Base-by-base conservation (phyloP, 2,113 vertebrate genomes). In the Scortum barcoo region DNA sequence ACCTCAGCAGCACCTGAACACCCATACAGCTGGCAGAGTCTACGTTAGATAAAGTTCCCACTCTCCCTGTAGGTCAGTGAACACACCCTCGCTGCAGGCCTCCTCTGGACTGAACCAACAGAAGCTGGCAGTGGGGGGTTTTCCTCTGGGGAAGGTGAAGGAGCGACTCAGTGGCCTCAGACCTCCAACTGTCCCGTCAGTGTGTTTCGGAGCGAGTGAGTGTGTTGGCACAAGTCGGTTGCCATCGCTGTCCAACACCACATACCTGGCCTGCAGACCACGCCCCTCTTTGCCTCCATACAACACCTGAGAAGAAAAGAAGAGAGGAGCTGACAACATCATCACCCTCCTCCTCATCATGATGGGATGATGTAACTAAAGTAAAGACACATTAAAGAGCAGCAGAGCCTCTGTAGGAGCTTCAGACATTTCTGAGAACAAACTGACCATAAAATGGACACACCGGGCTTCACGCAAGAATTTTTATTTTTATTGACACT, bases 21-120 rank as follows among this genome's bases (percentile, higher is more conserved):
- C 97, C 97, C 24, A 94, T 96, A 0, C 74, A 94, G 87, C 97
- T 98, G 92, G 97, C 90, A 94, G n/a, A 98, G 6, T 6, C 33
- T 60, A 20, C 5, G 5, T 12, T 68, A 4, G 5, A 69, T 28
- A 69, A 72, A 72, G 7, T 1, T 78, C 76, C 75, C 57, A 53
- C 57, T n/a, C 50, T 38, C 16, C 10, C 16, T 14, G 38, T 5
- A 11, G 33, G 22, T 50, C 65, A 38, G 61, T 57, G 40, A 85
- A 65, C 96, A 87, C 74, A 97, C 97, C 97, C 24, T 94, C 96
- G 0, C 74, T 94, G 87, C 97, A 98, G 92, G 97, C 90, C 65
- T 90, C 40, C 0, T 91, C 81, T 0, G 95, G 85, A 40, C 95
- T 95, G n/a, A 98, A 98, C 97, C 97, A 98, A 80, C 97, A 98